Conservation (phyloP, 2,888 invertebrate genomes). For the Ametastegia equiseti region DNA sequence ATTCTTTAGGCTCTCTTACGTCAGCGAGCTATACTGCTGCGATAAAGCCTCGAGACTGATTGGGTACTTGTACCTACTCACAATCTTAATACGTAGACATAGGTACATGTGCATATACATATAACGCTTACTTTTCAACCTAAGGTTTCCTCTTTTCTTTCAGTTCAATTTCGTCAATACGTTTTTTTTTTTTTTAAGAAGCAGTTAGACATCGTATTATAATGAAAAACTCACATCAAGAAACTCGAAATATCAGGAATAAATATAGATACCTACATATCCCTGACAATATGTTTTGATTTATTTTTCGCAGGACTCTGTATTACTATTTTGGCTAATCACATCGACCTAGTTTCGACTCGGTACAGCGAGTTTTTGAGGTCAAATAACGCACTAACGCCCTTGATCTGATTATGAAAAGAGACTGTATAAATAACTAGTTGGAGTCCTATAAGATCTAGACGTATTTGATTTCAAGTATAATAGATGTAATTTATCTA, state of each 20-base stretch:
- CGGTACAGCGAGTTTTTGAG: background rate
- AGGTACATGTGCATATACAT: background rate
- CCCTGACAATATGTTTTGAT: no score
- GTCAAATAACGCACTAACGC: background rate
- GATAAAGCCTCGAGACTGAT: conserved; percentile 10
- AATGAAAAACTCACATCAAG: no score
- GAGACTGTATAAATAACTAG: background rate
- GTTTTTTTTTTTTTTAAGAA: background rate
- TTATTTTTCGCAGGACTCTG: no score
- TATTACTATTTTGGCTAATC: background rate
- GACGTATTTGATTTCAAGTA: background rate
- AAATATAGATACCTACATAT: no score
- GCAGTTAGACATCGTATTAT: no score
- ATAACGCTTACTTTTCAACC: background rate
- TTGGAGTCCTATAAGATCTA: background rate
- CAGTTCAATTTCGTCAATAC: background rate
- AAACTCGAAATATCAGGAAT: no score
- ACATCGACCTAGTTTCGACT: no score
- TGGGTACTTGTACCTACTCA: background rate
- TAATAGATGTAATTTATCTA: background rate
- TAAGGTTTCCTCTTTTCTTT: background rate
- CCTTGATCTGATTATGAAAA: conserved; percentile 14
- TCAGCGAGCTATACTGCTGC: background rate
- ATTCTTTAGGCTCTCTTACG: background rate
- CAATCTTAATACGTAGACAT: background rate